A percentile compares a stretch with the other conserved stretches of the same genome.
phyloP scores from a whole-genome alignment of 2,888 invertebrate genomes.

The Drosophila pegasa region DNA sequence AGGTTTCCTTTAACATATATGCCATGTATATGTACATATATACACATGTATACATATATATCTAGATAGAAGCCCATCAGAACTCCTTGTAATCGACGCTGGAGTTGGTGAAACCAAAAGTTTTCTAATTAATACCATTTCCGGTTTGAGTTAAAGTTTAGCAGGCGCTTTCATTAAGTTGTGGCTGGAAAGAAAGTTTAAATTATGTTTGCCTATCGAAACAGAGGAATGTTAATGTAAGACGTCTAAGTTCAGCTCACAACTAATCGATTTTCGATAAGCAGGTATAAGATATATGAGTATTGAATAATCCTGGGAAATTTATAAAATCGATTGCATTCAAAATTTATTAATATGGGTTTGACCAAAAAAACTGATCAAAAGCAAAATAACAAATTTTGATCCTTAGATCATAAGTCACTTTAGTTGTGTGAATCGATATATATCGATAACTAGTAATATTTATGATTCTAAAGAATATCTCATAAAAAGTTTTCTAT shows the following conservation, averaged over 20 bases:
- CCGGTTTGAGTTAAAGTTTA: conserved; percentile 40
- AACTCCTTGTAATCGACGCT: conserved; percentile 17
- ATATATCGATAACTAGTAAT: not conserved
- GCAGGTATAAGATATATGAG: not conserved
- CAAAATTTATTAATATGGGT: no score
- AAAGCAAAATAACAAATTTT: no score
- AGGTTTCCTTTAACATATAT: conserved; percentile 4
- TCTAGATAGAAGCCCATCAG: conserved; percentile 13
- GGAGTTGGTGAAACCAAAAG: conserved; percentile 40
- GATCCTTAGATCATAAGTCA: no score
- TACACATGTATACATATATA: not conserved
- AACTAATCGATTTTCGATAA: no score
- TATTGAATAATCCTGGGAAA: no score
- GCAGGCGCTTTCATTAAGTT: conserved; percentile 21
- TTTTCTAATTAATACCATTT: conserved; percentile 60
- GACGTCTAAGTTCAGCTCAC: no score
- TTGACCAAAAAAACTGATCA: no score
- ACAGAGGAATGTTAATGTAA: not conserved
- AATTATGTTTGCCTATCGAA: conserved; percentile 6
- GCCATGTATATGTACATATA: no score
- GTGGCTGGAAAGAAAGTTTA: not conserved
- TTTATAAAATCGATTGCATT: no score
- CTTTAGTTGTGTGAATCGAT: not conserved
- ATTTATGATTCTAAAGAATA: not conserved
- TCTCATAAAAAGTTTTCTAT: no score